These are phyloP conservation scores for Galeruca laticollis DNA, from an alignment of 2,888 invertebrate species.

Conservation along the genomic window DNA sequence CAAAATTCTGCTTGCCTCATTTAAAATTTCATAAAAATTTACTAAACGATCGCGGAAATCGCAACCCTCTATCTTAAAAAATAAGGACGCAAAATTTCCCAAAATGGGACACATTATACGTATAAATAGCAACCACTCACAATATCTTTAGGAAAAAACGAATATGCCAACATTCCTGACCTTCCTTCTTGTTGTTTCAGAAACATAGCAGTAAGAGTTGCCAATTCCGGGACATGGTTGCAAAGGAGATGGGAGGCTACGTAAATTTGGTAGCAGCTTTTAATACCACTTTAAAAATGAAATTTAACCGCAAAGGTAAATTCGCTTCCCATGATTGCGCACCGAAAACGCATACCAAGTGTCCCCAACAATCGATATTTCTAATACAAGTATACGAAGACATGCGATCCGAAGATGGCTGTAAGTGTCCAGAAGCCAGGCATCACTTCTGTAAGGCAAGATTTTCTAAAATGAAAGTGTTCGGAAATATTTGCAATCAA, in stretches of 20 bases:
- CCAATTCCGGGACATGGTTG: conserved; percentile 41
- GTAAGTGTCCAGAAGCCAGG: conserved; percentile 39
- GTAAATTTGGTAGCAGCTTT: conserved; percentile 38
- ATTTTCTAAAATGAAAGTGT: conserved; percentile 34
- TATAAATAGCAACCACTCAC: too few species aligned
- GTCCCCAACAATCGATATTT: conserved; percentile 16
- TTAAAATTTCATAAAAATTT: too few species aligned
- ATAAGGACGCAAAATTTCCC: too few species aligned
- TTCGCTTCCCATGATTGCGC: conserved; percentile 30
- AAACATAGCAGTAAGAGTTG: conserved; percentile 37
- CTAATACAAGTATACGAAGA: conserved; percentile 31
- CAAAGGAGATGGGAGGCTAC: conserved; percentile 25
- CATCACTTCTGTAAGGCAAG: conserved; percentile 26
- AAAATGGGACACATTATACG: too few species aligned
- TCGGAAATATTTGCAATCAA: conserved; percentile 32
- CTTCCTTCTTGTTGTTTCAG: conserved; percentile 39
- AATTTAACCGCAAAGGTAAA: conserved; percentile 41
- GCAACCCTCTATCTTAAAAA: too few species aligned
- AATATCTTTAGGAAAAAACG: too few species aligned
- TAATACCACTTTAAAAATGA: conserved; percentile 40
- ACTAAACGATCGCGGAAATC: too few species aligned
- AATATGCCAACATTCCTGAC: too few species aligned
- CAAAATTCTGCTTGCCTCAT: too few species aligned
- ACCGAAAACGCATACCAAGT: conserved; percentile 10
- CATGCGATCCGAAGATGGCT: conserved; percentile 7